Percentiles rank a stretch among this genome's conserved stretches.
Conservation (phyloP, 2,888 invertebrate genomes). For the Chalcis sispes region DNA sequence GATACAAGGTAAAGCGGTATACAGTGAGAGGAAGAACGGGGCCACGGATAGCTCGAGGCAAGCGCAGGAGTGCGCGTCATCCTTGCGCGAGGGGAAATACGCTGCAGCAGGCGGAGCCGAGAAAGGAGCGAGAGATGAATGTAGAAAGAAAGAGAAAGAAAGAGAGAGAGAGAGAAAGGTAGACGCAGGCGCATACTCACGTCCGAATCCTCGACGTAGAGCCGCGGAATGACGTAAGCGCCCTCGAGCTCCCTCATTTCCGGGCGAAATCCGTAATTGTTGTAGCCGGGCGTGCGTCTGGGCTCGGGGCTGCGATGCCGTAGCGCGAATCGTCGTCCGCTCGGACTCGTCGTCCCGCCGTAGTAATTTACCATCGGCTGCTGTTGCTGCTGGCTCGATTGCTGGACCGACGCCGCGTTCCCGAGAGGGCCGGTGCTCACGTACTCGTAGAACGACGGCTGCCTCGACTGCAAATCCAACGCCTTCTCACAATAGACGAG, state of each 20-base stretch:
- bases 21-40: no score
- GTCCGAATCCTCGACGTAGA: slow-evolving; percentile 69
- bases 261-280: slow-evolving; percentile 70
- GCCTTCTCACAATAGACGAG: slow-evolving; percentile 47
- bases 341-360: slow-evolving; percentile 62
- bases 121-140: background rate
- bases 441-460: slow-evolving; percentile 70
- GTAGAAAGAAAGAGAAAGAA: background rate
- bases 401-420: slow-evolving; percentile 40
- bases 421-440: slow-evolving; percentile 59
- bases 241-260: slow-evolving; percentile 72
- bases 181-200: slow-evolving; percentile 61
- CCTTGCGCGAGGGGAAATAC: no score
- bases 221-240: slow-evolving; percentile 67
- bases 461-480: slow-evolving; percentile 61
- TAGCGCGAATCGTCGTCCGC: slow-evolving; percentile 16
- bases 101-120: no score
- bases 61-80: no score
- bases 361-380: slow-evolving; percentile 66
- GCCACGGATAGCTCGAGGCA: no score
- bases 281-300: slow-evolving; percentile 65
- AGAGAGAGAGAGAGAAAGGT: background rate
- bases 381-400: slow-evolving; percentile 49
- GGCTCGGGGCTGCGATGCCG: slow-evolving; percentile 59
- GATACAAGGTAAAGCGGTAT: no score